phyloP scores from a whole-genome alignment of 2,113 vertebrate species.

The Callopanchax toddi region DNA sequence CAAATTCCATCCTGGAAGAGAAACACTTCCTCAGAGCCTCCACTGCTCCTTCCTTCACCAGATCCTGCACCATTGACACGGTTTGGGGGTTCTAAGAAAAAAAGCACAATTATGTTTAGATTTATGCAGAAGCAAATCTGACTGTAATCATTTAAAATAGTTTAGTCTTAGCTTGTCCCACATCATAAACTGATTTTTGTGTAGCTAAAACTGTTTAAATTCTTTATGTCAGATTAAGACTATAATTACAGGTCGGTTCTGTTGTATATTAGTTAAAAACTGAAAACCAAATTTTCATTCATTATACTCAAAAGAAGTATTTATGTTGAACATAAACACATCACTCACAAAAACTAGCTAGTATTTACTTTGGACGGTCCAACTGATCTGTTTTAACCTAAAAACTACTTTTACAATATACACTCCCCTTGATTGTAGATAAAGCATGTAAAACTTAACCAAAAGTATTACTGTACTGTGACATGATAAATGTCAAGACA shows the following conservation, averaged over 20 bases:
- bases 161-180: not conserved
- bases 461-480: not conserved
- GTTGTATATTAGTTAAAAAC: too few species aligned
- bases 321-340: too few species aligned
- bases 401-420: not conserved
- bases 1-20: constrained; percentile 92
- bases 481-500: not conserved
- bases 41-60: constrained; percentile 78
- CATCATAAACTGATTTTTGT: not conserved
- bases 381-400: too few species aligned
- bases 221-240: not conserved
- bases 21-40: constrained; percentile 87
- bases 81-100: constrained; percentile 89
- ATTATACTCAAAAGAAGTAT: too few species aligned
- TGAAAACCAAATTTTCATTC: too few species aligned
- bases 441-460: not conserved
- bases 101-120: not conserved
- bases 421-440: too few species aligned
- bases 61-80: constrained; percentile 76
- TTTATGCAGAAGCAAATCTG: not conserved
- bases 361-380: too few species aligned
- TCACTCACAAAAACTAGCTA: too few species aligned
- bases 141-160: not conserved
- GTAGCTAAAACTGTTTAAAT: too few species aligned
- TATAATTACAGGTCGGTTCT: too few species aligned